Percentiles rank a stretch among this genome's conserved stretches.
Conservation (phyloP, 1,140 invertebrate species). For the Diplogasteroides magnus region DNA sequence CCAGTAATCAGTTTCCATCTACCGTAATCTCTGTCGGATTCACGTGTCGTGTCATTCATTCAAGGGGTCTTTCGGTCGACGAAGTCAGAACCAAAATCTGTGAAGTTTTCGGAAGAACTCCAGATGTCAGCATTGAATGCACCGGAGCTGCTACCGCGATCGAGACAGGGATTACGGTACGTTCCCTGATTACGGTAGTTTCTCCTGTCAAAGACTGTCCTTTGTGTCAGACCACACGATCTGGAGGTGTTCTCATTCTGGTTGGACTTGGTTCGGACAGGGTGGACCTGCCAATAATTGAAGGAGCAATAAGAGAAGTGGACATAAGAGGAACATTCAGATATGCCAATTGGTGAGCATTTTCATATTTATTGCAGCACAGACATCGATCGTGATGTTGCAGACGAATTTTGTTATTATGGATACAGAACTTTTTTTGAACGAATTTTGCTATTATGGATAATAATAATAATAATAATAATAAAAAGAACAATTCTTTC, state of each 20-base stretch:
- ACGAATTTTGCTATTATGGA: too few relatives aligned
- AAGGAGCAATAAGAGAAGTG: slow-evolving; percentile 20
- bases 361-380: too few relatives aligned
- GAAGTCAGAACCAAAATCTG: slow-evolving; percentile 65
- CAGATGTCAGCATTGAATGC: slow-evolving; percentile 79
- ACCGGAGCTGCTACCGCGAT: slow-evolving; percentile 76
- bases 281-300: slow-evolving; percentile 26
- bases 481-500: too few relatives aligned
- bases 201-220: too few relatives aligned
- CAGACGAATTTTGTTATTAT: too few relatives aligned
- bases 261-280: slow-evolving; percentile 19
- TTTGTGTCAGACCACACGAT: slow-evolving; percentile 22
- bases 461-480: too few relatives aligned
- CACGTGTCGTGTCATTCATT: too few relatives aligned
- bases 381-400: too few relatives aligned
- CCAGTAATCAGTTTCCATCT: too few relatives aligned
- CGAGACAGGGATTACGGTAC: slow-evolving; percentile 70
- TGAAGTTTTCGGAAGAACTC: slow-evolving; percentile 62
- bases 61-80: slow-evolving; percentile 40
- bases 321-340: slow-evolving; percentile 28
- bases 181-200: slow-evolving; percentile 41
- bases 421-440: too few relatives aligned
- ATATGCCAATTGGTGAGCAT: slow-evolving; percentile 31
- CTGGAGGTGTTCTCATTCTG: slow-evolving; percentile 23
- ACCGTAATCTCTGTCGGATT: too few relatives aligned